These are phyloP conservation scores for Drosophila dives DNA, from an alignment of 2,888 invertebrate species.

Conservation along the genomic window DNA sequence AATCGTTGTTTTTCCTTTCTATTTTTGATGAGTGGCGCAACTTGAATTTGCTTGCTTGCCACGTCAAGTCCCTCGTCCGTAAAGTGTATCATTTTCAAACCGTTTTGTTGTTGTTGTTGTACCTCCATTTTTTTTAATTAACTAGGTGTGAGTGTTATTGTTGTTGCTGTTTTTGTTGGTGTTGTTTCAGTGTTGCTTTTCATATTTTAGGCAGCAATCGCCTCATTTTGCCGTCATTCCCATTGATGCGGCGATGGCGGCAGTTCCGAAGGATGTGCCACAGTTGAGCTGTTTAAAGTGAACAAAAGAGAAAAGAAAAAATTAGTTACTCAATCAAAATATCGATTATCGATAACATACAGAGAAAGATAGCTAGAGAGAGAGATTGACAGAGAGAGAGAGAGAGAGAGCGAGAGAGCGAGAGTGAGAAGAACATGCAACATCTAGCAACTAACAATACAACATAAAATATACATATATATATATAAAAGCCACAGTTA, in stretches of 20 bases:
- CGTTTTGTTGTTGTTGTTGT: slow-evolving; percentile 22
- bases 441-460: slow-evolving; percentile 35
- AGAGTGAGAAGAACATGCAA: slow-evolving; percentile 46
- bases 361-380: slow-evolving; percentile 9
- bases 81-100: slow-evolving; percentile 12
- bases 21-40: slow-evolving; percentile 5
- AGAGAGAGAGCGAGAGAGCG: slow-evolving; percentile 16
- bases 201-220: slow-evolving; percentile 85
- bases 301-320: slow-evolving; percentile 11
- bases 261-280: slow-evolving; percentile 98
- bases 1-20: slow-evolving; percentile 28
- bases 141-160: slow-evolving; percentile 11
- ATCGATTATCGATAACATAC: slow-evolving; percentile 2
- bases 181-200: slow-evolving; percentile 61
- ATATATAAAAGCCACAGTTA: slow-evolving; percentile 11
- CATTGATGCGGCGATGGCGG: slow-evolving; percentile 99
- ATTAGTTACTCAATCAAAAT: slow-evolving; percentile 14
- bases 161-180: slow-evolving; percentile 28
- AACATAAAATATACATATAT: slow-evolving; percentile 41
- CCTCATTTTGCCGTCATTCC: slow-evolving; percentile 92
- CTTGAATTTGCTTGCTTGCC: neutral
- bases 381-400: slow-evolving; percentile 2
- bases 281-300: slow-evolving; percentile 90
- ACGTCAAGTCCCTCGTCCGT: slow-evolving; percentile 18
- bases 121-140: slow-evolving; percentile 11